Conservation (phyloP, 2,113 vertebrate species). For the Ciconia maguari region DNA sequence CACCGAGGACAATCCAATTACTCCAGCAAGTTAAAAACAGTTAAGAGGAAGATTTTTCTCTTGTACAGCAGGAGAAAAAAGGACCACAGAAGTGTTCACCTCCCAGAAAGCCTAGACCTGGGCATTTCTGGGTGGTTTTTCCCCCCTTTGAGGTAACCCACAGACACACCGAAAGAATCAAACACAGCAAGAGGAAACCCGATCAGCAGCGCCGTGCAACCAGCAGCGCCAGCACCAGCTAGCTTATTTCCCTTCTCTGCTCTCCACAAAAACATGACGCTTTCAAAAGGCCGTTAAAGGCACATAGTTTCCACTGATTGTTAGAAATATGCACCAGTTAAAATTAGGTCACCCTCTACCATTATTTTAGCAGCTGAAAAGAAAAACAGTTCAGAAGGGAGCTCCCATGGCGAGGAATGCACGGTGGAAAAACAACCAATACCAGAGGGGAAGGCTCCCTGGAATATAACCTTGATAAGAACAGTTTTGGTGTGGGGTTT, state of each 20-base stretch:
- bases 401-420: not conserved
- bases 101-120: not conserved
- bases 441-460: not conserved
- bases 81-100: not conserved
- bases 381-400: slow-evolving; percentile 39
- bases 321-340: slow-evolving; percentile 55
- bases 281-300: slow-evolving; percentile 24
- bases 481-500: not conserved
- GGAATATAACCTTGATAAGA: slow-evolving; percentile 13
- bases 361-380: slow-evolving; percentile 41
- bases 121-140: not conserved
- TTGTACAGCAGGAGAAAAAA: not conserved
- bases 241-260: slow-evolving; percentile 17
- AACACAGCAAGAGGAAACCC: not conserved
- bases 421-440: not conserved
- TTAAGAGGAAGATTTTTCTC: not conserved
- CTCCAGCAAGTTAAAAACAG: not conserved
- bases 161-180: not conserved
- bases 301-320: slow-evolving; percentile 57
- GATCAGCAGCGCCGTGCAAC: not conserved
- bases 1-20: not conserved
- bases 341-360: slow-evolving; percentile 47
- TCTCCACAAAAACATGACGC: slow-evolving; percentile 35
- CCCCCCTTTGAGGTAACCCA: not conserved
- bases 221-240: not conserved